Base-by-base conservation (phyloP, 1,140 invertebrate species). In the Diachasma alloeum region DNA sequence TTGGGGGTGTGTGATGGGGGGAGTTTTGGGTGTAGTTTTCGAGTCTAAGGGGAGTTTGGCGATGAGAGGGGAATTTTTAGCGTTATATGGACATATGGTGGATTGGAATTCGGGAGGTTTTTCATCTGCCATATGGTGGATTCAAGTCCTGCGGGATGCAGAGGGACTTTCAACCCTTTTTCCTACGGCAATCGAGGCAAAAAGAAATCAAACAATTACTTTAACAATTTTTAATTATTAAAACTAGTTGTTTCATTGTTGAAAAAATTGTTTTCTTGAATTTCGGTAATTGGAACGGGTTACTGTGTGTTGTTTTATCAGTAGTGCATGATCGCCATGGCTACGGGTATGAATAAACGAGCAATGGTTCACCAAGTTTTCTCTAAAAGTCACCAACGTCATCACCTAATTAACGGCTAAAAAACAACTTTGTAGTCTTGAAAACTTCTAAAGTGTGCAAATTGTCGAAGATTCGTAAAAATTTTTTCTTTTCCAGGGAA, bases 291-390 rank as follows among this genome's bases (percentile, higher is more conserved):
- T 63, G 22, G 15, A 63, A 63, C 3, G 80, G 80, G 77, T 85
- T 86, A 86, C 82, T 82, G 81, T 82, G 81, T 89, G 86, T 90
- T 90, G 87, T 90, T 89, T 89, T 90, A 90, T 89, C 87, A 89
- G 87, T 89, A 90, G 82, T 87, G 84, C 82, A 86, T 80, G 83
- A 90, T 90, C 84, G 85, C 86, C 88, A 90, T 90, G 88, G 82
- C 86, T 90, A 90, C 88, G 84, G 56, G 42, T 82, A 83, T 82
- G 86, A 87, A 63, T 63, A 63, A 63, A 1, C 59, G 22, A 15
- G 59, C 24, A 63, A 19, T 19, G 53, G 5, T 59, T 19, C 10
- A 59, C 53, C 19, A n/a, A n/a, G 19, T 19, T 26, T 63, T 63
- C 19, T 31, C 59, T 11, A 74, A 71, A 71, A 71, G 42, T 48